These are phyloP conservation scores for Belonocnema kinseyi DNA, from an alignment of 1,140 invertebrate species.

Conservation along the genomic window DNA sequence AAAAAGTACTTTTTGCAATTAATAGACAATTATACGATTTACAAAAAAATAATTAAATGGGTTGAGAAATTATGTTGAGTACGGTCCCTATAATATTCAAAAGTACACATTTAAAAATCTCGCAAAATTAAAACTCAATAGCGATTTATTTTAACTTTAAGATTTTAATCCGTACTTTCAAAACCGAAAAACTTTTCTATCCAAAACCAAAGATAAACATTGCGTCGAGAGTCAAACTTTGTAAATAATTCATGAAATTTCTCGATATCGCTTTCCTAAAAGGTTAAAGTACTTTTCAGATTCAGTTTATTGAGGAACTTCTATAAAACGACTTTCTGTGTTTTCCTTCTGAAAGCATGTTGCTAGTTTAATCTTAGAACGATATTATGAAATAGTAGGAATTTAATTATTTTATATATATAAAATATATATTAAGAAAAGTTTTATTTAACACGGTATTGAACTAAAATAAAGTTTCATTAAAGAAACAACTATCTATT, in stretches of 20 bases:
- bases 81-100: too few species aligned
- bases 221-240: slow-evolving; percentile 3
- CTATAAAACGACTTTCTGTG: background rate
- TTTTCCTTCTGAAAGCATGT: too few species aligned
- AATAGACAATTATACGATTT: background rate
- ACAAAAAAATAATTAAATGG: too few species aligned
- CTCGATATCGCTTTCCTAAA: slow-evolving; percentile 29
- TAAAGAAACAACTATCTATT: background rate
- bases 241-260: slow-evolving; percentile 29
- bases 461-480: background rate
- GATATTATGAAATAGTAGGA: too few species aligned
- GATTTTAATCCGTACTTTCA: slow-evolving; percentile 16
- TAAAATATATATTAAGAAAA: too few species aligned
- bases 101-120: too few species aligned
- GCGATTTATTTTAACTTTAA: background rate
- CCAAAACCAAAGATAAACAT: slow-evolving; percentile 4
- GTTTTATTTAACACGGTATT: too few species aligned
- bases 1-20: background rate
- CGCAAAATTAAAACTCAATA: slow-evolving; percentile 1
- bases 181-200: slow-evolving; percentile 21
- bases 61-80: too few species aligned
- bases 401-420: too few species aligned
- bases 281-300: slow-evolving; percentile 4
- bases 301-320: slow-evolving; percentile 7
- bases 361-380: too few species aligned